Conservation (phyloP, 2,113 vertebrate species). For the Amphilophus citrinellus region DNA sequence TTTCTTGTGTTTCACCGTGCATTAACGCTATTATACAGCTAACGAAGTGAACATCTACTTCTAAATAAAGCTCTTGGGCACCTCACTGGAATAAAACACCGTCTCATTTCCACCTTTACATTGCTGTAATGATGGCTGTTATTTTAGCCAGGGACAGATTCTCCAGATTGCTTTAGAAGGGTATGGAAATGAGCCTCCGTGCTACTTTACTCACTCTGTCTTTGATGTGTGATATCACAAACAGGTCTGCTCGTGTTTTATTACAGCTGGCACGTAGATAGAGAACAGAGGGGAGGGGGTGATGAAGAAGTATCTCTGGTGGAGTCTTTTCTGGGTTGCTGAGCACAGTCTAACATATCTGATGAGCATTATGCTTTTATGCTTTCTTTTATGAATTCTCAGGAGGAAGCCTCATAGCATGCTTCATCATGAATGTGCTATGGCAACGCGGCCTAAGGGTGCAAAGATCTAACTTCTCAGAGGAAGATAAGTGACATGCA, state of each 20-base stretch:
- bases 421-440: slow-evolving; percentile 41
- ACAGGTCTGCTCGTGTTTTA: slow-evolving; percentile 62
- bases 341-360: slow-evolving; percentile 61
- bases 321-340: slow-evolving; percentile 44
- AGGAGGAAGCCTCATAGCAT: slow-evolving; percentile 7
- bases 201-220: slow-evolving; percentile 52
- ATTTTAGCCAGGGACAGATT: slow-evolving; percentile 36
- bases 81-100: slow-evolving; percentile 5
- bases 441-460: background rate
- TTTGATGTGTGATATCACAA: slow-evolving; percentile 71
- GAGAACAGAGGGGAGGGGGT: background rate
- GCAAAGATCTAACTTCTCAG: slow-evolving; percentile 22
- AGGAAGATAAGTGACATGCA: slow-evolving; percentile 15
- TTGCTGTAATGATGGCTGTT: slow-evolving; percentile 36
- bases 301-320: slow-evolving; percentile 26
- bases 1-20: slow-evolving; percentile 5
- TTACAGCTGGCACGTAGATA: slow-evolving; percentile 55
- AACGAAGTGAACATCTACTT: slow-evolving; percentile 33
- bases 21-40: slow-evolving; percentile 48
- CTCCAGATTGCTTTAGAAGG: slow-evolving; percentile 52
- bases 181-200: slow-evolving; percentile 64
- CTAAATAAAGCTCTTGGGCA: slow-evolving; percentile 28
- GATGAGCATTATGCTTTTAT: slow-evolving; percentile 51
- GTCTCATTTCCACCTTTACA: slow-evolving; percentile 35
- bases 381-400: slow-evolving; percentile 51